Percentiles rank a stretch among this genome's conserved stretches.
These are phyloP conservation scores for Cephalotes varians DNA, from an alignment of 2,888 invertebrate genomes.

Conservation along the genomic window DNA sequence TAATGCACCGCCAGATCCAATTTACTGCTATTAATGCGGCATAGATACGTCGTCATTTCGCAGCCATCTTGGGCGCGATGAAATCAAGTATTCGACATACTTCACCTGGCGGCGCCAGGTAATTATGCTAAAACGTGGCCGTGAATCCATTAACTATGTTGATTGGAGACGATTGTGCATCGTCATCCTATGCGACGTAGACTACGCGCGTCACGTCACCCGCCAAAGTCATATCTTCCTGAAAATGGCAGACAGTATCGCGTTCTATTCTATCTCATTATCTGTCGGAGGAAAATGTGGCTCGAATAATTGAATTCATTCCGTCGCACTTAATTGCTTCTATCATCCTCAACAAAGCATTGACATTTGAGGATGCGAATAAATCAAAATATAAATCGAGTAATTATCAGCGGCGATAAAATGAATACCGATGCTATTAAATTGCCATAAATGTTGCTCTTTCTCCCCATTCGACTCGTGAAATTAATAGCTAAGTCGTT, in stretches of 20 bases:
- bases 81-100: constrained; percentile 40
- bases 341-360: not conserved
- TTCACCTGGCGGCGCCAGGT: not conserved
- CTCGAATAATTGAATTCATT: constrained; percentile 20
- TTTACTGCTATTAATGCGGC: constrained; percentile 74
- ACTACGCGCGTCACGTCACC: not conserved
- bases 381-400: constrained; percentile 11
- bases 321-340: constrained; percentile 2
- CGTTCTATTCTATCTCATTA: not conserved
- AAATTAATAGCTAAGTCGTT: not conserved
- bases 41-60: constrained; percentile 49
- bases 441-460: not conserved
- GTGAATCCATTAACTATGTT: constrained; percentile 31
- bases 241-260: constrained; percentile 1
- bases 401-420: not conserved
- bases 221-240: not conserved
- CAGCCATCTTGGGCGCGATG: constrained; percentile 61
- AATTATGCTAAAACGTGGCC: constrained; percentile 31
- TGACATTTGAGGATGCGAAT: constrained; percentile 2
- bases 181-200: not conserved
- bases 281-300: not conserved
- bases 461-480: not conserved
- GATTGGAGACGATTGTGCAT: constrained; percentile 34
- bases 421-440: not conserved
- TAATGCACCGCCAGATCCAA: constrained; percentile 75